A percentile compares a stretch with the other conserved stretches of the same genome.
Conservation (phyloP, 2,797 vertebrate genomes). For the Chaetophractus vellerosus region DNA sequence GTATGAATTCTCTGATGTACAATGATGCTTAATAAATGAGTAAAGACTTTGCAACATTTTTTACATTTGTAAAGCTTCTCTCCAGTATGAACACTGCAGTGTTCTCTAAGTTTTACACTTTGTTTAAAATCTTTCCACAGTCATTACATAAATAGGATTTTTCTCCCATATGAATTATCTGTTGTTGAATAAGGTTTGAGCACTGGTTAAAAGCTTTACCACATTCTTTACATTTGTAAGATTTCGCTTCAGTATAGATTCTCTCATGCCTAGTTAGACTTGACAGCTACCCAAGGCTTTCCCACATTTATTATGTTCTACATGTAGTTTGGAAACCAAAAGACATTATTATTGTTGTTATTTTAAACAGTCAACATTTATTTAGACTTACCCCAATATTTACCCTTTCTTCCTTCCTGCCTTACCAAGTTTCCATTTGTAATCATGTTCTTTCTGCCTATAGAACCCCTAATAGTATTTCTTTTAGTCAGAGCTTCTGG, state of each 20-base stretch:
- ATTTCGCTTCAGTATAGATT: no score
- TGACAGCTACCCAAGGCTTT: no score
- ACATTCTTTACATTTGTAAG: neutral
- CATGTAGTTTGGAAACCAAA: neutral
- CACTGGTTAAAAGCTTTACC: neutral
- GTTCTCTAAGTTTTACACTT: neutral
- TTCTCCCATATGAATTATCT: neutral
- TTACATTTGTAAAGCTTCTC: neutral
- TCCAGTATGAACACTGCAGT: neutral
- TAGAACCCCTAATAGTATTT: neutral
- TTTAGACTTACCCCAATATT: neutral
- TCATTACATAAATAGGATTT: neutral
- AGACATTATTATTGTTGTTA: neutral
- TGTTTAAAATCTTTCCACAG: neutral
- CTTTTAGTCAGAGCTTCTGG: neutral
- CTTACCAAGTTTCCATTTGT: neutral
- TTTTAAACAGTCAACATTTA: neutral
- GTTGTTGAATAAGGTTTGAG: neutral
- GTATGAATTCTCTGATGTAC: neutral
- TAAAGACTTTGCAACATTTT: neutral
- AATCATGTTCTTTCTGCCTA: neutral
- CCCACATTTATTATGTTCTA: neutral
- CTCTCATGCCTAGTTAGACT: no score
- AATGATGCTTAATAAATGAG: neutral
- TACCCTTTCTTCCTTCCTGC: neutral